Conservation (phyloP, 2,888 invertebrate species). For the Eupithecia subumbrata region DNA sequence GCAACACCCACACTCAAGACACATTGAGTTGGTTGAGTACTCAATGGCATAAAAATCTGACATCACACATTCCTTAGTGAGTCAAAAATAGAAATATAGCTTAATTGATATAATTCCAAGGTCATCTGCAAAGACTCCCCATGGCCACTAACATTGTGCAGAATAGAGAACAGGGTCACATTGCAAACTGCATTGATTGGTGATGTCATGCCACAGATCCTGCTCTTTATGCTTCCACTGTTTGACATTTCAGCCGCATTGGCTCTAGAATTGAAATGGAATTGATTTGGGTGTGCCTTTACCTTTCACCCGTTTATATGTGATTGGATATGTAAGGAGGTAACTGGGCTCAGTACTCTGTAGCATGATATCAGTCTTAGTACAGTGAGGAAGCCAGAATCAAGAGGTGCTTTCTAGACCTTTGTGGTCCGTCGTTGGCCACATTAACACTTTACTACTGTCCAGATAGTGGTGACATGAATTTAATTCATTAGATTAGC, state of each 20-base stretch:
- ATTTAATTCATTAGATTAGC: background rate
- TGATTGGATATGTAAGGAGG: background rate
- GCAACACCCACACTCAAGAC: slow-evolving; percentile 32
- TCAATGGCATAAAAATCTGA: slow-evolving; percentile 56
- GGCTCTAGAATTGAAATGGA: slow-evolving; percentile 2
- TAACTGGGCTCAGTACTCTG: background rate
- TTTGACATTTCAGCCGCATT: slow-evolving; percentile 19
- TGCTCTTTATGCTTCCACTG: slow-evolving; percentile 19
- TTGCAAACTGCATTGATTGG: slow-evolving; percentile 37
- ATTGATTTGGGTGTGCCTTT: slow-evolving; percentile 4
- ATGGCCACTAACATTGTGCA: slow-evolving; percentile 39
- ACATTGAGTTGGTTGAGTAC: slow-evolving; percentile 13
- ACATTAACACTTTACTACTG: background rate
- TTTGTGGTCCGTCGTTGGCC: background rate
- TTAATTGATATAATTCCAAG: slow-evolving; percentile 61
- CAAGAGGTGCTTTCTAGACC: background rate
- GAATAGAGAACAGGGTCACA: slow-evolving; percentile 35
- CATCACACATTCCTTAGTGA: slow-evolving; percentile 64
- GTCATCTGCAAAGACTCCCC: slow-evolving; percentile 41
- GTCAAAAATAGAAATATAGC: slow-evolving; percentile 64
- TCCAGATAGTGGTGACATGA: background rate
- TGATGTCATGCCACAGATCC: slow-evolving; percentile 28
- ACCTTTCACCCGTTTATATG: background rate
- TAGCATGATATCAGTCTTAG: background rate
- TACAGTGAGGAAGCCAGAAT: background rate